These are phyloP conservation scores for Lasioglossum oenotherae DNA, from an alignment of 2,888 invertebrate genomes.

Conservation along the genomic window DNA sequence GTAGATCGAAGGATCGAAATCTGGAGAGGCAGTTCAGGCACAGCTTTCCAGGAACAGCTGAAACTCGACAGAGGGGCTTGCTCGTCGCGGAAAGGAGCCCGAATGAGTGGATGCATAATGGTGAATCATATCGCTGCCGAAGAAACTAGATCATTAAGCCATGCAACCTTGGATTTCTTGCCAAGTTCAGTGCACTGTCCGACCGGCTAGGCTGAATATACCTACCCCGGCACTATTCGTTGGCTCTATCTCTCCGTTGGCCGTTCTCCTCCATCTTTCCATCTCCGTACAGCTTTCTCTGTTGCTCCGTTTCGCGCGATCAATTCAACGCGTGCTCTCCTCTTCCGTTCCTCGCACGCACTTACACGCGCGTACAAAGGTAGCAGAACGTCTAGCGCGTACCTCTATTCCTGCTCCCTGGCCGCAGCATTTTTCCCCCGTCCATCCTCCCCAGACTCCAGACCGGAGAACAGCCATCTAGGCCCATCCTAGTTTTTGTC, in stretches of 20 bases:
- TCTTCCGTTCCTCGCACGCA: slow-evolving; percentile 45
- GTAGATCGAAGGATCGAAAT: neutral
- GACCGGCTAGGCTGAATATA: slow-evolving; percentile 71
- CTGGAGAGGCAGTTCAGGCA: neutral
- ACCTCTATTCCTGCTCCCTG: neutral
- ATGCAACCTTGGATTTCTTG: slow-evolving; percentile 82
- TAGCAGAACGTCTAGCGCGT: slow-evolving; percentile 9
- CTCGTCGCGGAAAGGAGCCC: slow-evolving; percentile 35
- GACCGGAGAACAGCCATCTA: slow-evolving; percentile 73
- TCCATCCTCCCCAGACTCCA: neutral
- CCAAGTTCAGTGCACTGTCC: slow-evolving; percentile 83
- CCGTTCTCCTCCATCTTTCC: slow-evolving; percentile 16
- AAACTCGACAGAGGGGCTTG: slow-evolving; percentile 1
- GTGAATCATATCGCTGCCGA: slow-evolving; percentile 74
- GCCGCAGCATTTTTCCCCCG: slow-evolving; percentile 29
- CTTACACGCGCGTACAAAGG: slow-evolving; percentile 36
- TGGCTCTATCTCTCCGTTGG: neutral
- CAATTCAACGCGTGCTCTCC: slow-evolving; percentile 32
- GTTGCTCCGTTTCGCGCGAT: slow-evolving; percentile 32
- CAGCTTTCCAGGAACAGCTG: neutral
- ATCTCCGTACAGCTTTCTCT: neutral
- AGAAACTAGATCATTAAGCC: slow-evolving; percentile 83
- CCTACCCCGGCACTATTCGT: slow-evolving; percentile 65
- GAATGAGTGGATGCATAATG: slow-evolving; percentile 74
- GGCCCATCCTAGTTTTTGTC: slow-evolving; percentile 82